Evolutionary conservation across 1,140 invertebrate species (phyloP).

Genomic region (Drosophila kepulauana): DNA sequence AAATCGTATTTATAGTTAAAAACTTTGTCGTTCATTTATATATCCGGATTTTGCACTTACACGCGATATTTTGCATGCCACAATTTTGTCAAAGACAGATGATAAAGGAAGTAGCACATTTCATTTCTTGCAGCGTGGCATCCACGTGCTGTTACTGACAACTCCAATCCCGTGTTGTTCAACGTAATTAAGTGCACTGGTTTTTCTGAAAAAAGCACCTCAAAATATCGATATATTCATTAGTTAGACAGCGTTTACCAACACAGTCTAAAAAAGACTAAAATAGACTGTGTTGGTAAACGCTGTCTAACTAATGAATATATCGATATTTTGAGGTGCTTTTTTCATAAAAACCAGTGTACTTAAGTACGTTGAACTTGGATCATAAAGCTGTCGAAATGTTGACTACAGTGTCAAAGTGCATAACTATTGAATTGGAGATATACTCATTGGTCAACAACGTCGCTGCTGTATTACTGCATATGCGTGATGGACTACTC

Average conservation of each 20-base stretch:
- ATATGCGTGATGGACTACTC: constrained; percentile 84
- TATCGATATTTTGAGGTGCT: background rate
- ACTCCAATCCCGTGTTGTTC: constrained; percentile 52
- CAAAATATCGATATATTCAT: constrained; percentile 1
- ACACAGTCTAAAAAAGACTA: no score
- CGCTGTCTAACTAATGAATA: background rate
- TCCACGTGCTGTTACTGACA: constrained; percentile 65
- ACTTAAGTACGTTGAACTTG: constrained; percentile 59
- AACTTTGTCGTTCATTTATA: no score
- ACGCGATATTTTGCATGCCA: constrained; percentile 66
- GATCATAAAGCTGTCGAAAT: constrained; percentile 58
- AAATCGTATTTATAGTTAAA: no score
- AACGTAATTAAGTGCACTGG: constrained; percentile 60
- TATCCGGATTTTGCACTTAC: constrained; percentile 40
- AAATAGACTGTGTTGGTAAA: background rate
- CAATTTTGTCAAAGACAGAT: constrained; percentile 64
- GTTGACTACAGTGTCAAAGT: constrained; percentile 85
- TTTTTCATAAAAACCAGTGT: constrained; percentile 40
- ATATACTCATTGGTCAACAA: constrained; percentile 92
- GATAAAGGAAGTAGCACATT: constrained; percentile 68
- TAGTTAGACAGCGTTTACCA: background rate
- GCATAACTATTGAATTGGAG: constrained; percentile 60
- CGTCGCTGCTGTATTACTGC: constrained; percentile 88
- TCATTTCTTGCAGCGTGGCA: constrained; percentile 52
- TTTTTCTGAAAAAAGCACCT: constrained; percentile 31